phyloP scores from a whole-genome alignment of 2,113 vertebrate species.

The Bubo blakistoni region DNA sequence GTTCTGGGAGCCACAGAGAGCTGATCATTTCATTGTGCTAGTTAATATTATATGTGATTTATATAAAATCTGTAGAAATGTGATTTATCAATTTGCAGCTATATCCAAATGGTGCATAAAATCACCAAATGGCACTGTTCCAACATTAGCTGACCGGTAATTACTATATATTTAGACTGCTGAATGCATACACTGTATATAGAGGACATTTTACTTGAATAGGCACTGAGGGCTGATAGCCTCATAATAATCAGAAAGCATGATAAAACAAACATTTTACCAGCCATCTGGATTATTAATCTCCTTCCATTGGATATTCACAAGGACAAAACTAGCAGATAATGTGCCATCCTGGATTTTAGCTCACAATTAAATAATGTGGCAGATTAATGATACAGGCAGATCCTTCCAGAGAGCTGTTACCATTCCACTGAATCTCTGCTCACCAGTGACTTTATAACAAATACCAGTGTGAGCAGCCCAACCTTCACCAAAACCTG shows the following conservation, averaged over 20 bases:
- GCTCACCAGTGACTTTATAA: background rate
- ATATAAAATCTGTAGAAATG: background rate
- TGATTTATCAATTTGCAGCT: conserved; percentile 14
- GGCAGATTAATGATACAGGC: background rate
- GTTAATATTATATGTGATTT: background rate
- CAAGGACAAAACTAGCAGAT: background rate
- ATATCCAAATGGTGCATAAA: conserved; percentile 13
- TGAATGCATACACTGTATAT: background rate
- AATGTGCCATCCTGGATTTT: background rate
- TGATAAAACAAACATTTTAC: background rate
- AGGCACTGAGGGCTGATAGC: background rate
- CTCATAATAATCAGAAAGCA: background rate
- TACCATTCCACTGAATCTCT: background rate
- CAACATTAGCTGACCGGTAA: background rate
- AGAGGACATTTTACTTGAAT: background rate
- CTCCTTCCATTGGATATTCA: background rate
- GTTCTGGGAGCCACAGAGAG: background rate
- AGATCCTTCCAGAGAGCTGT: background rate
- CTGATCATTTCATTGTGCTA: background rate
- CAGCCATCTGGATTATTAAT: conserved; percentile 13
- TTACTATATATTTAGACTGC: background rate
- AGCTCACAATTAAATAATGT: background rate
- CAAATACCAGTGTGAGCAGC: background rate
- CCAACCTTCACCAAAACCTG: background rate
- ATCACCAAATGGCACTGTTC: background rate